These are phyloP conservation scores for Euwallacea similis DNA, from an alignment of 1,140 invertebrate genomes.

Conservation along the genomic window DNA sequence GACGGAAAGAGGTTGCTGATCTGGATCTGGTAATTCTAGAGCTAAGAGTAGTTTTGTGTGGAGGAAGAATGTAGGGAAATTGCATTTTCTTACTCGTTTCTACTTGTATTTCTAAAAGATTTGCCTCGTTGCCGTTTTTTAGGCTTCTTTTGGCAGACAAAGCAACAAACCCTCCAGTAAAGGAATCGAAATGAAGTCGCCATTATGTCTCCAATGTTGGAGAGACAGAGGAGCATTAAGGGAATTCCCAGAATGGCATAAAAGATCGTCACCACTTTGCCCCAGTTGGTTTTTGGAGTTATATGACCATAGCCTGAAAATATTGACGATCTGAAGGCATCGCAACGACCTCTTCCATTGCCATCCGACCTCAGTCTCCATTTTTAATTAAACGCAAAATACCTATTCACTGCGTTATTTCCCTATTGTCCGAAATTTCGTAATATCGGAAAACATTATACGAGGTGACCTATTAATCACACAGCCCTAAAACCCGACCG, in stretches of 20 bases:
- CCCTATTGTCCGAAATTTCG: conserved; percentile 21
- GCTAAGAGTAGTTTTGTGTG: conserved; percentile 30
- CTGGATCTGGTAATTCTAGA: conserved; percentile 54
- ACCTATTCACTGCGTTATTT: conserved; percentile 9
- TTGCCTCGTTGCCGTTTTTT: conserved; percentile 60
- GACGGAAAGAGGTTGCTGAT: conserved; percentile 58
- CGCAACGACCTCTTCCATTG: too few species aligned
- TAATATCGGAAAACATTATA: neutral
- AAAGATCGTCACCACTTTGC: conserved; percentile 92
- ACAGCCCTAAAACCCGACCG: neutral
- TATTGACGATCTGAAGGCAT: too few species aligned
- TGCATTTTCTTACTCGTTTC: conserved; percentile 29
- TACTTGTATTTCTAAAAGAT: conserved; percentile 39
- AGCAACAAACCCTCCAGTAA: conserved; percentile 89
- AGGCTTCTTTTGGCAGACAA: conserved; percentile 79
- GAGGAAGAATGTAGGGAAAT: neutral
- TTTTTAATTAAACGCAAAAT: conserved; percentile 12
- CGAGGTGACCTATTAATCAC: conserved; percentile 18
- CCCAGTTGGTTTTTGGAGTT: conserved; percentile 87
- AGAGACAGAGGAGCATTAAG: conserved; percentile 89
- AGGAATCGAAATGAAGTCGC: conserved; percentile 89
- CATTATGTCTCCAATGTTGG: conserved; percentile 96
- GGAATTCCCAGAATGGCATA: conserved; percentile 96
- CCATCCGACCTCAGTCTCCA: too few species aligned
- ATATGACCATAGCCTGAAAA: conserved; percentile 91